phyloP scores from a whole-genome alignment of 2,113 vertebrate genomes.

The Ctenomys sociabilis region DNA sequence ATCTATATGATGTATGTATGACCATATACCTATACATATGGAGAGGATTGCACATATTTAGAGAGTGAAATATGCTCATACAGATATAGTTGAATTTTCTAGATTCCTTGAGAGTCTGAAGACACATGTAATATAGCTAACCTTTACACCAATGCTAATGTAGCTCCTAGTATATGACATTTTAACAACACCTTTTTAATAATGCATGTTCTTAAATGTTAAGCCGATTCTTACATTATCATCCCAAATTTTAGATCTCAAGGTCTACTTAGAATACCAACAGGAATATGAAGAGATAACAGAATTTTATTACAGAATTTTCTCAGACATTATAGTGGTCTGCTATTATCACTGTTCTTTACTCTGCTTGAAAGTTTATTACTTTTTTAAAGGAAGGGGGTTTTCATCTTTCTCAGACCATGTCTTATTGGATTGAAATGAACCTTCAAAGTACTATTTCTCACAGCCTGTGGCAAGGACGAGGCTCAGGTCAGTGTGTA shows the following conservation, averaged over 20 bases:
- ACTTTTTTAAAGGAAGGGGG: conserved; percentile 60
- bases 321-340: conserved; percentile 72
- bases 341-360: conserved; percentile 56
- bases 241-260: conserved; percentile 71
- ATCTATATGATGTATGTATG: neutral
- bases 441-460: conserved; percentile 82
- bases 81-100: conserved; percentile 63
- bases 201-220: conserved; percentile 81
- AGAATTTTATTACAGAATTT: conserved; percentile 56
- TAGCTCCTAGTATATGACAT: conserved; percentile 77
- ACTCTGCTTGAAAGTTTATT: conserved; percentile 65
- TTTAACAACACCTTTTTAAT: conserved; percentile 82
- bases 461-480: conserved; percentile 85
- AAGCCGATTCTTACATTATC: conserved; percentile 70
- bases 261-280: conserved; percentile 67
- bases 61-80: neutral
- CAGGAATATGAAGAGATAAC: conserved; percentile 72
- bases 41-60: neutral
- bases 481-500: conserved; percentile 75
- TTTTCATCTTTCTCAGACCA: conserved; percentile 67
- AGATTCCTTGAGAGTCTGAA: conserved; percentile 71
- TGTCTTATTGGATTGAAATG: conserved; percentile 70
- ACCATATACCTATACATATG: neutral
- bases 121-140: conserved; percentile 77
- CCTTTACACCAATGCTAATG: conserved; percentile 82